A percentile compares a stretch with the other conserved stretches of the same genome.
Evolutionary conservation across 2,888 invertebrate genomes (phyloP).

Genomic region (Fragum fragum): DNA sequence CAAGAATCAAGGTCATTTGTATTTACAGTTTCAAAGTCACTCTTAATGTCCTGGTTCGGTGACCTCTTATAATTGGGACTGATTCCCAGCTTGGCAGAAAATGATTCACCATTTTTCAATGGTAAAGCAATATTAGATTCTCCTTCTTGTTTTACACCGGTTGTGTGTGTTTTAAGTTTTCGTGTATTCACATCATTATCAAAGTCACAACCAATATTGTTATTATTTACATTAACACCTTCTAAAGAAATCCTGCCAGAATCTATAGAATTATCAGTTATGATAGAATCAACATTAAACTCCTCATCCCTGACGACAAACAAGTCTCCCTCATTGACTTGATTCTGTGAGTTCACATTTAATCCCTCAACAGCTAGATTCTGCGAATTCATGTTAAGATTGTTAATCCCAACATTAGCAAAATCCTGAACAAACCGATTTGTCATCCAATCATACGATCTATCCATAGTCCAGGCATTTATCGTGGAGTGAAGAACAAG

Average conservation of each 20-base stretch:
- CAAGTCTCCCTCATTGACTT: not conserved
- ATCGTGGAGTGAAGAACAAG: not conserved
- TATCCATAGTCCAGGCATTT: slow-evolving; percentile 28
- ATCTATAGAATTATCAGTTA: not conserved
- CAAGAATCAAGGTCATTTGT: not conserved
- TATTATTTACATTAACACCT: too few species aligned
- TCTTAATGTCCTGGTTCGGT: not conserved
- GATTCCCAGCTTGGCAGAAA: not conserved
- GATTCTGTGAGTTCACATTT: not conserved
- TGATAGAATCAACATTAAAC: slow-evolving; percentile 1
- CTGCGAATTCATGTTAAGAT: not conserved
- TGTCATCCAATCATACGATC: slow-evolving; percentile 35
- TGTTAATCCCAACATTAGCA: slow-evolving; percentile 31
- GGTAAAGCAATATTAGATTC: not conserved
- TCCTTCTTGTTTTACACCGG: not conserved
- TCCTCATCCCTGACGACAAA: not conserved
- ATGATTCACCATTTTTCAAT: not conserved
- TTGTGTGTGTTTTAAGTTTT: too few species aligned
- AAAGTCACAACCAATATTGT: not conserved
- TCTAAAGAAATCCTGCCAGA: not conserved
- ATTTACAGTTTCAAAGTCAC: slow-evolving; percentile 11
- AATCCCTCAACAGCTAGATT: not conserved
- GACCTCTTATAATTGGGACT: not conserved
- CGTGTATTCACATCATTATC: not conserved
- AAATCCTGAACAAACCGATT: slow-evolving; percentile 32